phyloP scores from a whole-genome alignment of 1,140 invertebrate species.

The Pseudachorutes palmiensis region DNA sequence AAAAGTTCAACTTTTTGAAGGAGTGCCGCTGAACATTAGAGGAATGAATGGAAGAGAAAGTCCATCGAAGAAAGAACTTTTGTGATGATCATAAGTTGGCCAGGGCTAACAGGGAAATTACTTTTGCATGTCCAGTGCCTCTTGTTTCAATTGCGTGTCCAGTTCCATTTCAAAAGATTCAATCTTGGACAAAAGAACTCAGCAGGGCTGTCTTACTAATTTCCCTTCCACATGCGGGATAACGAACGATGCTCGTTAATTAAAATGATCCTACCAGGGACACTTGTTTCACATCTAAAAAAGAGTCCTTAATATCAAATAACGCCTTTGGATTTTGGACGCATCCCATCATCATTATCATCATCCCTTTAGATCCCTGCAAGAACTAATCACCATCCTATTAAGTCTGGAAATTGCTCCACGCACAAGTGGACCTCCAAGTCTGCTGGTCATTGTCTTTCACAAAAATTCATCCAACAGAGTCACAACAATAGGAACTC shows the following conservation, averaged over 20 bases:
- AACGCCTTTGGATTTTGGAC: neutral
- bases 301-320: neutral
- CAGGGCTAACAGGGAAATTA: neutral
- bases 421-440: no score
- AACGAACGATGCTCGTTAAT: constrained; percentile 33
- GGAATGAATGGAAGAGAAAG: no score
- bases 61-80: no score
- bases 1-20: no score
- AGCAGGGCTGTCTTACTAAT: neutral
- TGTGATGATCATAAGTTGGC: no score
- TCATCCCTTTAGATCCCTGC: no score
- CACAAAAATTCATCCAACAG: no score
- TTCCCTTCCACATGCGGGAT: constrained; percentile 4
- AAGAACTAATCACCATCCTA: neutral
- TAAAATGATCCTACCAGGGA: constrained; percentile 35
- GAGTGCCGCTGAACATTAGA: no score
- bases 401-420: no score
- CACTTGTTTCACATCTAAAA: constrained; percentile 15
- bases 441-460: no score
- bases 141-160: neutral
- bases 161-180: neutral
- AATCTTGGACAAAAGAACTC: neutral
- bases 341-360: neutral
- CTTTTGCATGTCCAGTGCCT: neutral
- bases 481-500: no score